phyloP scores from a whole-genome alignment of 2,113 vertebrate species.

The Chloebia gouldiae region DNA sequence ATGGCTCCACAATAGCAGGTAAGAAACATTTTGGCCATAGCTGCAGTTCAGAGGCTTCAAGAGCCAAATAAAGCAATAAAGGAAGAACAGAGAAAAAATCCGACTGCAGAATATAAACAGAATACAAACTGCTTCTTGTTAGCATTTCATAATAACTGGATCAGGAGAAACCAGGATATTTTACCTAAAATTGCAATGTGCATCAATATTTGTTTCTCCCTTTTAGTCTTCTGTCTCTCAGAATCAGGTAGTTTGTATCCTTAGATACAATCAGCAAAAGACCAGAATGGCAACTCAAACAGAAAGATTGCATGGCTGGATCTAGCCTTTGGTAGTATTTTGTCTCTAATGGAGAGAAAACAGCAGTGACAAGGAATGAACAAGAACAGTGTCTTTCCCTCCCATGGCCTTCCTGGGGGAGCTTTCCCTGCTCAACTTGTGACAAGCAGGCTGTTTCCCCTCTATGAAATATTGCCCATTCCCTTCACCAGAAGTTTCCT shows the following conservation, averaged over 20 bases:
- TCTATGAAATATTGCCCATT: conserved; percentile 24
- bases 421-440: neutral
- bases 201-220: neutral
- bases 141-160: neutral
- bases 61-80: neutral
- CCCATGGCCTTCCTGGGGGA: neutral
- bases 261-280: neutral
- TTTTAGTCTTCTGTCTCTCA: neutral
- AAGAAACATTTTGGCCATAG: neutral
- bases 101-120: neutral
- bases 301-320: neutral
- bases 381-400: neutral
- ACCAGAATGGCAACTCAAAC: neutral
- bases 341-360: neutral
- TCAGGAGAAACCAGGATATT: neutral
- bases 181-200: neutral
- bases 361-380: neutral
- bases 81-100: neutral
- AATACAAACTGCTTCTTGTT: neutral
- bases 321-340: neutral
- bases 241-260: neutral
- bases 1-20: neutral
- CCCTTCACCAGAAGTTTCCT: conserved; percentile 26
- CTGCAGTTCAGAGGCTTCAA: neutral
- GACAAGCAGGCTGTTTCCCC: neutral